phyloP scores from a whole-genome alignment of 2,797 vertebrate genomes.

The Lycodopsis pacificus region DNA sequence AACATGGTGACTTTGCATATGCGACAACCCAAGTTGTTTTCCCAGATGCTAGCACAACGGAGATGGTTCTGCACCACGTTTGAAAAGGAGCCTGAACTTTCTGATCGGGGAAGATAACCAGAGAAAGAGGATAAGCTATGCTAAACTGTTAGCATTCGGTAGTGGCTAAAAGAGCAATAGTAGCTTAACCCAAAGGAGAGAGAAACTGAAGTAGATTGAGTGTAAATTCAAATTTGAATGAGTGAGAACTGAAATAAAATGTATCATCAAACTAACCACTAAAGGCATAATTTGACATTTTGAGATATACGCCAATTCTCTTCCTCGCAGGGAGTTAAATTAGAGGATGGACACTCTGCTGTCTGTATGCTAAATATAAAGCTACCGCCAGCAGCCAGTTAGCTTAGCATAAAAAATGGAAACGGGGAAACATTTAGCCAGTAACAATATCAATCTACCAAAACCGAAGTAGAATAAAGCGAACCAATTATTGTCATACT shows the following conservation, averaged over 20 bases:
- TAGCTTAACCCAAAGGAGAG: neutral
- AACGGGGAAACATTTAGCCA: neutral
- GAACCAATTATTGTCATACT: too few species aligned
- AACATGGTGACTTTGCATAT: conserved; percentile 38
- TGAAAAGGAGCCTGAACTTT: neutral
- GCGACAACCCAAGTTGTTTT: conserved; percentile 18
- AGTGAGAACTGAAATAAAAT: too few species aligned
- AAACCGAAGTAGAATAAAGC: too few species aligned
- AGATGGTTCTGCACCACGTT: neutral
- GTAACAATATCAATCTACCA: too few species aligned
- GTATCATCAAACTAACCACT: neutral
- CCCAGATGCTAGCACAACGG: neutral
- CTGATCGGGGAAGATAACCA: neutral
- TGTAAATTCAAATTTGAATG: neutral
- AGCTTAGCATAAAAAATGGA: neutral
- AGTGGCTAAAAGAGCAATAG: neutral
- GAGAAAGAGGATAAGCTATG: neutral
- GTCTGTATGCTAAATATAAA: neutral
- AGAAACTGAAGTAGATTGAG: neutral
- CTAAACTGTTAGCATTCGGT: neutral
- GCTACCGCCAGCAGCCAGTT: neutral
- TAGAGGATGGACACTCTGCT: neutral
- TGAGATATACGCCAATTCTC: neutral
- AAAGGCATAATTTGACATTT: neutral
- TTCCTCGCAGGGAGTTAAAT: neutral